A percentile compares a stretch with the other conserved stretches of the same genome.
phyloP scores from a whole-genome alignment of 2,797 vertebrate species.

The Coranthus polyacanthus region DNA sequence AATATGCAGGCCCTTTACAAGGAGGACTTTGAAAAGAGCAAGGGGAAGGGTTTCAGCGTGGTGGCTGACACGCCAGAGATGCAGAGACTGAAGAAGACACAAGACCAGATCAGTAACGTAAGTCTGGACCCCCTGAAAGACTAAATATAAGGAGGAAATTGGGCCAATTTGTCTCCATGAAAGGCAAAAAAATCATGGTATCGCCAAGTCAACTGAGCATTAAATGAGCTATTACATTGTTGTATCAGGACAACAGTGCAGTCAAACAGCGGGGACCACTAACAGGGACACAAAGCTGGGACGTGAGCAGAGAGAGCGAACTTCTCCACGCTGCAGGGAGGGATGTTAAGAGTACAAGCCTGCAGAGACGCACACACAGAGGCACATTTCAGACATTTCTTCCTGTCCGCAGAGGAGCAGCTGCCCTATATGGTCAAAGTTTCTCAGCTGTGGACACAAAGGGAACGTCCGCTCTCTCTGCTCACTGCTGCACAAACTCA shows the following conservation, averaged over 20 bases:
- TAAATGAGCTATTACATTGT: neutral
- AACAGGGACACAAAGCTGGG: neutral
- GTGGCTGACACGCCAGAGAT: conserved; percentile 94
- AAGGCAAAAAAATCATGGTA: too few relatives aligned
- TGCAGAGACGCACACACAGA: conserved; percentile 50
- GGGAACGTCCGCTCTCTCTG: conserved; percentile 35
- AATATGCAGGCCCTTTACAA: conserved; percentile 92
- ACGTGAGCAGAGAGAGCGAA: neutral
- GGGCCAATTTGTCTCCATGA: neutral
- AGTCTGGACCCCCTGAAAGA: neutral
- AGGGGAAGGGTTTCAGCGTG: conserved; percentile 94
- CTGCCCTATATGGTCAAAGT: conserved; percentile 83
- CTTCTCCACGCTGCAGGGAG: conserved; percentile 17
- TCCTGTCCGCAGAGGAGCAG: conserved; percentile 57
- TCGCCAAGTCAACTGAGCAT: neutral
- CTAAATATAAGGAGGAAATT: neutral
- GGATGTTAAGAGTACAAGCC: conserved; percentile 39
- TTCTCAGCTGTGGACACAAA: conserved; percentile 72
- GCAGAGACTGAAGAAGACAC: conserved; percentile 95
- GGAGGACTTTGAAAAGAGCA: conserved; percentile 97
- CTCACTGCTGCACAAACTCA: conserved; percentile 23
- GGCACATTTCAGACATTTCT: conserved; percentile 78
- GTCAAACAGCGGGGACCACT: too few relatives aligned
- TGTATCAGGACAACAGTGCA: neutral
- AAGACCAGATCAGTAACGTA: conserved; percentile 89